Evolutionary conservation across 2,797 vertebrate genomes (phyloP).

Genomic region (Melanitta fusca): DNA sequence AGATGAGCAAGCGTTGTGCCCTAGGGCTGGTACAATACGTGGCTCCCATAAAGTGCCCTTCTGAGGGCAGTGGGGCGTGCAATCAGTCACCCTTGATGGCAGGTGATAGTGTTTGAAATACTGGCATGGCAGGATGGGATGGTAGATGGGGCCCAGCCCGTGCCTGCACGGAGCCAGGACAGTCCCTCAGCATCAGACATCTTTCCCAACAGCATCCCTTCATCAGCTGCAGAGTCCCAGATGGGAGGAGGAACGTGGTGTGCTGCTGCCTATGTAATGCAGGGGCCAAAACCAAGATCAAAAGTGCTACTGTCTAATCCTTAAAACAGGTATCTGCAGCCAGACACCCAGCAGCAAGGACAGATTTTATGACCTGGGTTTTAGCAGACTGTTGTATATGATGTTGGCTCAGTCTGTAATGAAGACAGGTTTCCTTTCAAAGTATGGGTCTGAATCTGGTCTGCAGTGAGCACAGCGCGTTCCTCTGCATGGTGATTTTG

Average conservation of each 20-base stretch:
- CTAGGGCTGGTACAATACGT: background rate
- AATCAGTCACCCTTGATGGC: fast-evolving
- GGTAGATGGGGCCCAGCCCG: background rate
- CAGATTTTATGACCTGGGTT: background rate
- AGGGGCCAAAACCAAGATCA: background rate
- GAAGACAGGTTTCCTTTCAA: background rate
- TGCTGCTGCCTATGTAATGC: fast-evolving
- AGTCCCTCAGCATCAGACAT: background rate
- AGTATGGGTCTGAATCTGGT: background rate
- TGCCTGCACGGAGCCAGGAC: background rate
- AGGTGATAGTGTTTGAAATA: background rate
- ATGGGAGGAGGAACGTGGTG: fast-evolving
- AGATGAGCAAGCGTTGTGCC: background rate
- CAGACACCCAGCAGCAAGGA: background rate
- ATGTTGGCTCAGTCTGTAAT: background rate
- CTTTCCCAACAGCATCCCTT: background rate
- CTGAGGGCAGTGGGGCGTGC: background rate
- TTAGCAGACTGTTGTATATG: background rate
- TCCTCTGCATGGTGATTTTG: background rate
- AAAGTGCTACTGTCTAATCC: background rate
- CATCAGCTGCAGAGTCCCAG: fast-evolving
- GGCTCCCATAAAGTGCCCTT: background rate
- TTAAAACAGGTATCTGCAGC: background rate
- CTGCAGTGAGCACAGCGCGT: fast-evolving
- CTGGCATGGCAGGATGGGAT: background rate